Evolutionary conservation across 2,113 vertebrate genomes (phyloP).

Genomic region (Steatornis caripensis): DNA sequence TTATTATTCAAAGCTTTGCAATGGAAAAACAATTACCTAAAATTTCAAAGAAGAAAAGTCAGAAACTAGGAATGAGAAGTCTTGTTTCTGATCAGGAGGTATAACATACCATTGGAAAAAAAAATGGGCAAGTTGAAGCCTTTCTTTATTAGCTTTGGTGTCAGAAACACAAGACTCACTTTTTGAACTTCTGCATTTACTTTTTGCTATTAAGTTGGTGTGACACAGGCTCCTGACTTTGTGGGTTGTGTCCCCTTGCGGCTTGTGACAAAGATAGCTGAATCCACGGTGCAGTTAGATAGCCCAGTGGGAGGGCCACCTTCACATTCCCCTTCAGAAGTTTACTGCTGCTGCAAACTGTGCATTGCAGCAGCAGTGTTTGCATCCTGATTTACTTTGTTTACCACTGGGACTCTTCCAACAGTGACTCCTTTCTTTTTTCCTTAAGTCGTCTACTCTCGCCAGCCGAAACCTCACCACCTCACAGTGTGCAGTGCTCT

Average conservation of each 20-base stretch:
- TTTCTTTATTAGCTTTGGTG: not conserved
- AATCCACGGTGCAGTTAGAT: not conserved
- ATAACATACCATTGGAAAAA: not conserved
- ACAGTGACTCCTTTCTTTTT: not conserved
- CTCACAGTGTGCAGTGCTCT: not conserved
- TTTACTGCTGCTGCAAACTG: not conserved
- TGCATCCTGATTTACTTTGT: conserved; percentile 23
- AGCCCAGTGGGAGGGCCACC: conserved; percentile 46
- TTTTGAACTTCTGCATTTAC: conserved; percentile 33
- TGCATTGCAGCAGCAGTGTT: not conserved
- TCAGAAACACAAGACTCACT: conserved; percentile 11
- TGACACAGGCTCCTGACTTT: not conserved
- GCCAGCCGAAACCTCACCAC: not conserved
- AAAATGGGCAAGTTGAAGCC: not conserved
- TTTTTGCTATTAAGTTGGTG: not conserved
- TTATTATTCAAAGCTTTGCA: not conserved
- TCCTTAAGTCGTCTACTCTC: not conserved
- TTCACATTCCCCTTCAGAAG: conserved; percentile 39
- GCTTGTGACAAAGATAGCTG: not conserved
- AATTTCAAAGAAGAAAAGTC: not conserved
- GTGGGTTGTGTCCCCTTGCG: conserved; percentile 22
- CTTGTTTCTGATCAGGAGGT: not conserved
- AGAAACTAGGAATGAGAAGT: not conserved
- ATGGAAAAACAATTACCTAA: not conserved
- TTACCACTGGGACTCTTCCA: conserved; percentile 41